phyloP scores from a whole-genome alignment of 92 coral and sea anemone genomes.

The Zoanthus sansibaricus region DNA sequence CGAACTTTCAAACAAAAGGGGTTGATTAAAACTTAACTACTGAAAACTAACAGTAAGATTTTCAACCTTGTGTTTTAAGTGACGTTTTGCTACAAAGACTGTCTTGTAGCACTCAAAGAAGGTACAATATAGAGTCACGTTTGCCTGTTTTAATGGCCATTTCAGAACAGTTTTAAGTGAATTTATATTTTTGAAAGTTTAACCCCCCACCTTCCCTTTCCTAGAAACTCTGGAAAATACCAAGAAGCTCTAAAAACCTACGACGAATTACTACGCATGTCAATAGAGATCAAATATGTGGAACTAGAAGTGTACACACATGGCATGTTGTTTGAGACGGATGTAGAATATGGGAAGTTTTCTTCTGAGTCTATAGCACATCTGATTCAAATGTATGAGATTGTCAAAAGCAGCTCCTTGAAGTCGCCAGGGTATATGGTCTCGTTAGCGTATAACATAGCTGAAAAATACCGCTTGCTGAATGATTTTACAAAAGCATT shows the following conservation, averaged over 20 bases:
- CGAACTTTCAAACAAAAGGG: too few species aligned
- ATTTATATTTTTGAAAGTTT: too few species aligned
- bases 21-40: too few species aligned
- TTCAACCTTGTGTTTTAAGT: too few species aligned
- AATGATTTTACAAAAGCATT: not conserved
- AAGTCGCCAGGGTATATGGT: not conserved
- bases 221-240: slow-evolving; percentile 8
- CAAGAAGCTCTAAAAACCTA: slow-evolving; percentile 18
- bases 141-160: too few species aligned
- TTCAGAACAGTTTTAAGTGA: too few species aligned
- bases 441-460: not conserved
- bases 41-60: too few species aligned
- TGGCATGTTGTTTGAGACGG: slow-evolving; percentile 8
- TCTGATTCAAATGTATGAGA: not conserved
- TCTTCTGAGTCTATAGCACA: slow-evolving; percentile 2
- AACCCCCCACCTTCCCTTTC: not conserved
- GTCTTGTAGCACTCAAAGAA: too few species aligned
- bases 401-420: not conserved
- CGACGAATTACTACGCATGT: slow-evolving; percentile 14
- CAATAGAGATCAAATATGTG: slow-evolving; percentile 16
- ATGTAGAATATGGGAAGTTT: slow-evolving; percentile 33
- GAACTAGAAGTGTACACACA: slow-evolving; percentile 24
- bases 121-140: too few species aligned
- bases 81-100: too few species aligned
- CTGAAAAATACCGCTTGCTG: slow-evolving; percentile 24